Conservation (phyloP, 2,797 vertebrate genomes). For the Hypotaenidia philippensis region DNA sequence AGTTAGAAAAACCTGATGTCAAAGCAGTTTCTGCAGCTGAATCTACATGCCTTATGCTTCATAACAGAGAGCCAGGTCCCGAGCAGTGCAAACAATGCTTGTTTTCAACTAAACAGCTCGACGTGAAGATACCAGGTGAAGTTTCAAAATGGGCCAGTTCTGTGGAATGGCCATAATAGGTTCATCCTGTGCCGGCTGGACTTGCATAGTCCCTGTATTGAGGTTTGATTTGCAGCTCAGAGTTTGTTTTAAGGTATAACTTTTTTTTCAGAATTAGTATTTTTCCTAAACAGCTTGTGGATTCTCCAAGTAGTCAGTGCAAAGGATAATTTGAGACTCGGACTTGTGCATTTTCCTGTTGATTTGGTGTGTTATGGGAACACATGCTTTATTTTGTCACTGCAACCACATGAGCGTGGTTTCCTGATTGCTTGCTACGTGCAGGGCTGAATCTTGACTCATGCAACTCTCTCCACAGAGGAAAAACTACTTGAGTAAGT, state of each 20-base stretch:
- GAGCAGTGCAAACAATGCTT: not conserved
- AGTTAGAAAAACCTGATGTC: not conserved
- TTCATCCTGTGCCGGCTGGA: not conserved
- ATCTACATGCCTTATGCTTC: fast-evolving
- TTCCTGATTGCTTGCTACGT: not conserved
- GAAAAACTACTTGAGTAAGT: not conserved
- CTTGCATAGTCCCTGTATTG: not conserved
- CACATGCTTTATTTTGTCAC: not conserved
- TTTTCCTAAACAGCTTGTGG: not conserved
- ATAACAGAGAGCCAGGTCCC: not conserved
- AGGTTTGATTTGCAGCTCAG: not conserved
- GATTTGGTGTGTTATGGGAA: not conserved
- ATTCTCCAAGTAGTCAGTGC: not conserved
- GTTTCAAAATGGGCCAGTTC: not conserved
- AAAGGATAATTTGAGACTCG: not conserved
- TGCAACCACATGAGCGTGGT: fast-evolving
- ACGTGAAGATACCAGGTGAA: not conserved
- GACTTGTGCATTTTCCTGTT: not conserved
- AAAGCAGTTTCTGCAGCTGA: not conserved
- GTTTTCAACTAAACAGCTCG: not conserved
- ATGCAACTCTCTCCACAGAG: not conserved
- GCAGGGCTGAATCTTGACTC: not conserved
- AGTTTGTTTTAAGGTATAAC: not conserved
- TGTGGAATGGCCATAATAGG: not conserved
- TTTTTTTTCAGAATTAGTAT: not conserved